These are phyloP conservation scores for Cistogaster globosa DNA, from an alignment of 2,888 invertebrate species.

Conservation along the genomic window DNA sequence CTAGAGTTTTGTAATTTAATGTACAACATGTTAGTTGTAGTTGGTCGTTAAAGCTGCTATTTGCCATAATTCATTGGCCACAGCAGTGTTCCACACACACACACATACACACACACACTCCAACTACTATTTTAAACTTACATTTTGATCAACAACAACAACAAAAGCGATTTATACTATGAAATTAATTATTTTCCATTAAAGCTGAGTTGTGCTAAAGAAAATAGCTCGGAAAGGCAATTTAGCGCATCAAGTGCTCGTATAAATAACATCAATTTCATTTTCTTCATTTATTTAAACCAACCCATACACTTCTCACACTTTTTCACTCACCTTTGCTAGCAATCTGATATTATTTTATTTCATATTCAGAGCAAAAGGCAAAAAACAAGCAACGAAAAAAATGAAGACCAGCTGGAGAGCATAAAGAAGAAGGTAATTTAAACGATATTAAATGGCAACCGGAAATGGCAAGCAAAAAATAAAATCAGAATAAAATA, in stretches of 20 bases:
- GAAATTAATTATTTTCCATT: conserved; percentile 84
- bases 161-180: conserved; percentile 76
- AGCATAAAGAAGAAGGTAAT: conserved; percentile 66
- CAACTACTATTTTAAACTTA: conserved; percentile 18
- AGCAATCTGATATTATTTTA: conserved; percentile 64
- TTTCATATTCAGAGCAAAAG: conserved; percentile 64
- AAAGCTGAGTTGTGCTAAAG: conserved; percentile 82
- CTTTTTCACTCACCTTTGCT: conserved; percentile 8
- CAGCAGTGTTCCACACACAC: conserved; percentile 53
- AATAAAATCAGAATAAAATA: conserved; percentile 45
- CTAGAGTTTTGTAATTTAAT: conserved; percentile 69
- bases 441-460: conserved; percentile 70
- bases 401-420: conserved; percentile 59
- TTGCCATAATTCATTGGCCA: conserved; percentile 75
- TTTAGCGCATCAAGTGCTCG: conserved; percentile 84
- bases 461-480: conserved; percentile 64
- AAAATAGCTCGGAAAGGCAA: conserved; percentile 82
- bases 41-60: conserved; percentile 56
- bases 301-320: conserved; percentile 19
- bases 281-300: conserved; percentile 72
- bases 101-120: conserved; percentile 6
- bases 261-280: conserved; percentile 83
- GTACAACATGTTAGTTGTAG: conserved; percentile 44
- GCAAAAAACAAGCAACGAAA: conserved; percentile 7
- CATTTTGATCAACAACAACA: conserved; percentile 30